Base-by-base conservation (phyloP, 2,888 invertebrate species). In the Brachypalpus laphriformis region DNA sequence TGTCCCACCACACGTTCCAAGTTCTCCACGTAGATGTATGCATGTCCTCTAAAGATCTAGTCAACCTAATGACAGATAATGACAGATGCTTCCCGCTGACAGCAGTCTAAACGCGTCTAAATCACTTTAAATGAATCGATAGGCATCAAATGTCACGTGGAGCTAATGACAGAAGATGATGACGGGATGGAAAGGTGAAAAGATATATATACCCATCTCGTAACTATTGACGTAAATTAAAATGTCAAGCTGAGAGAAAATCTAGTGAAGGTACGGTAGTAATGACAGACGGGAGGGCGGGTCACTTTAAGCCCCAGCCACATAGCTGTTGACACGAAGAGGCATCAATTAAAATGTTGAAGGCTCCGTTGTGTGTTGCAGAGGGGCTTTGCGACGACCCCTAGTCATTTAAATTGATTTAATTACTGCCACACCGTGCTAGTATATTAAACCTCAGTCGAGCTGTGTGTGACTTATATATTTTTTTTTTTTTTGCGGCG, bases 391-490 rank as follows among this genome's bases (percentile, higher is more conserved):
- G 20, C 22, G 47, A 66, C 49, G 68, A 59, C 76, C 59, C 34
- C 42, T 34, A 59, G 61, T 31, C 31, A 77, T 54, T 68, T 54
- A 51, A 61, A 83, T 65, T 83, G 80, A 80, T 74, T 83, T 56
- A 78, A 83, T 80, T 80, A 83, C 68, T 61, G 56, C 40, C 22
- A 28, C 57, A 47, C 56, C 37, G 57, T 34, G n/a, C n/a, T 16
- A 11, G 11, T 51, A 14, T 42, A 9, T 37, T 14, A 49, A 51
- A 42, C 42, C 56, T 56, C 40, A n/a, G 65, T 22, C 14, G 14
- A 25, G 25, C n/a, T 18, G 16, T 42, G n/a, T n/a, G 45, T 57
- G 22, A 51, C 54, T 70, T 31, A 51, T 42, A 65, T 31, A 49
- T 40, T 57, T 56, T 40, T n/a, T n/a, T n/a, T n/a, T n/a, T 40